These are phyloP conservation scores for Balanococcus diminutus DNA, from an alignment of 2,888 invertebrate species.

Conservation along the genomic window DNA sequence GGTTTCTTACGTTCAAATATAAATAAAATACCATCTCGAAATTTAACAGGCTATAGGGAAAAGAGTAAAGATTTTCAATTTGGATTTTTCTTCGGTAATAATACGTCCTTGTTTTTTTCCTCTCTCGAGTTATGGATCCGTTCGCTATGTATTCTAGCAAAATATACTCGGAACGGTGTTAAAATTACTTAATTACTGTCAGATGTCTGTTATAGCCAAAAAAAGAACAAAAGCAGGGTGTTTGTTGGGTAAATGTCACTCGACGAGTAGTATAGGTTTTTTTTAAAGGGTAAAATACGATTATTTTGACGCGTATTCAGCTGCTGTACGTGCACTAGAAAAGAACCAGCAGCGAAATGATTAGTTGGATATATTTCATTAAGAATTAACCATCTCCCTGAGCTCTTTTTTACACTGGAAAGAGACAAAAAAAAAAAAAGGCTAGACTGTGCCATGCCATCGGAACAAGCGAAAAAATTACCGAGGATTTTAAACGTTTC, in stretches of 20 bases:
- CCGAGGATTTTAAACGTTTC: slow-evolving; percentile 43
- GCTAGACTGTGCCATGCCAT: too few species aligned
- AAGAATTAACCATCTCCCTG: slow-evolving; percentile 41
- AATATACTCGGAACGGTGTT: background rate
- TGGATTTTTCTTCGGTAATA: slow-evolving; percentile 10
- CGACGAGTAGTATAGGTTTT: background rate
- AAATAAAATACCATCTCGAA: slow-evolving; percentile 34
- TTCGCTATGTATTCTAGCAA: background rate
- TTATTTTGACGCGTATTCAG: slow-evolving; percentile 45
- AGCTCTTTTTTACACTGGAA: background rate
- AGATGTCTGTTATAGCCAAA: background rate
- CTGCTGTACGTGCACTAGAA: too few species aligned
- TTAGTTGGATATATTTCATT: slow-evolving; percentile 48
- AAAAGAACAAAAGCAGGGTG: background rate
- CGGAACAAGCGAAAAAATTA: slow-evolving; percentile 34
- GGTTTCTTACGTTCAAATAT: slow-evolving; percentile 42
- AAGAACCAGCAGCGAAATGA: background rate
- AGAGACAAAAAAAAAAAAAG: background rate
- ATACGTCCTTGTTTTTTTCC: background rate
- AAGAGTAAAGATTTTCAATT: slow-evolving; percentile 20
- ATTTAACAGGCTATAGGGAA: slow-evolving; percentile 18
- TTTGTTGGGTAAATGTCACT: slow-evolving; percentile 5
- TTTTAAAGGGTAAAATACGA: slow-evolving; percentile 46
- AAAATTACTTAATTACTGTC: background rate
- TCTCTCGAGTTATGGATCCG: background rate